Base-by-base conservation (phyloP, 2,113 vertebrate genomes). In the Poicephalus gulielmi region DNA sequence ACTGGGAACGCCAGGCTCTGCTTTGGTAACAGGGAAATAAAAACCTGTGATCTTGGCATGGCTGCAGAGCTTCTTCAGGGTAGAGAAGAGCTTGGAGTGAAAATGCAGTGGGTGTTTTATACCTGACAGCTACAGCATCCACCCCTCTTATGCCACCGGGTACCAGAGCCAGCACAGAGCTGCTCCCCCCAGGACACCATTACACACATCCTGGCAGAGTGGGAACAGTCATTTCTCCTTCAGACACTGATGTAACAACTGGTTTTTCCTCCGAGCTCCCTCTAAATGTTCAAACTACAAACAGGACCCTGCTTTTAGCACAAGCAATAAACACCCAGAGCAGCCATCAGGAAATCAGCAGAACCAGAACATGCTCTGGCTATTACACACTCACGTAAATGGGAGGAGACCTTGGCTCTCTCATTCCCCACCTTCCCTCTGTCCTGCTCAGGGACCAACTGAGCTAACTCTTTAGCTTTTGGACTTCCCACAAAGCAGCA, bases 361-460 rank as follows among this genome's bases (percentile, higher is more conserved):
- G 87, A 17, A 63, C 17, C 88, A 69, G 86, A 73, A 79, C 5
- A 3, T 1, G 52, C 39, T 46, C 87, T 85, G 81, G 64, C 24
- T 68, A 9, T 6, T 17, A 8, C 55, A 33, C 16, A 1, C 22
- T 28, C 43, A 17, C 3, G 0, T 33, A 50, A 47, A 22, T 0
- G 6, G 83, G 84, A 71, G 59, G 77, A 64, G 39, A 55, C 1
- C 66, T 24, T 11, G n/a, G 37, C 37, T 16, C 28, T 19, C 49
- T 5, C 18, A 8, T 24, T 33, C 53, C 63, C 22, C 50, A 8
- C n/a, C 17, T 71, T 63, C 46, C 77, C 73, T 67, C 43, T 6
- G 8, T 8, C 84, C 60, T 14, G 0, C 23, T 15, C 6, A 0
- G 52, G 37, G 22, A 78, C 37, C 17, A 1, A 17, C 47, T 63